Base-by-base conservation (phyloP, 2,888 invertebrate genomes). In the Plutella xylostella region DNA sequence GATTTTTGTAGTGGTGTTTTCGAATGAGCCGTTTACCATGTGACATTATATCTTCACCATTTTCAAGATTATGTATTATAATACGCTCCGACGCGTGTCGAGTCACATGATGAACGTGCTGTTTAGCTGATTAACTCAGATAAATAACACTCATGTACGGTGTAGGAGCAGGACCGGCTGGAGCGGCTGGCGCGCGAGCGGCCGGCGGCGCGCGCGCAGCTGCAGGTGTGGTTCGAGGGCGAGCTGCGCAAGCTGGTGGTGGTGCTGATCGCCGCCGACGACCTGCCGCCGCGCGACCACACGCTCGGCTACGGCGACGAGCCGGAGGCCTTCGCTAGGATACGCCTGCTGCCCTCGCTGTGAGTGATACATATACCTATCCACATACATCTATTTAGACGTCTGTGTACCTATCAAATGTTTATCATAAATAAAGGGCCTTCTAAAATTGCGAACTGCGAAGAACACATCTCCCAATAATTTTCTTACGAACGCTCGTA, bases 151-250 rank as follows among this genome's bases (percentile, higher is more conserved):
- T n/a, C n/a, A n/a, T n/a, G n/a, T n/a, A n/a, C n/a, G n/a, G n/a
- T n/a, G n/a, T 74, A 83, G 83, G 82, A 80, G 60, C 82, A 82
- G 60, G 82, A 82, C 47, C 73, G 80, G 6, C 72, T 71, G 22
- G 79, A 80, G 51, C 61, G 79, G 7, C 70, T 15, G 19, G 45
- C 68, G 30, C 87, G 90, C 48, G 92, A 93, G 72, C 88, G 91
- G 51, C 89, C 88, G 55, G 87, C 90, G 20, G 94, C 94, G 35
- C 87, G 94, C 18, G 89, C 96, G 30, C 94, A 94, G 75, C 87
- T 96, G 53, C 94, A 96, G 69, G 91, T 96, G 45, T 94, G 92
- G 90, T 95, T 94, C 80, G 92, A 94, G 64, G 89, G 90, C 48
- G 94, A 93, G 60, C 86, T 92, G 48, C 89, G 88, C 57, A 94